These are phyloP conservation scores for Pyxicephalus adspersus DNA, from an alignment of 2,113 vertebrate genomes.

Conservation along the genomic window DNA sequence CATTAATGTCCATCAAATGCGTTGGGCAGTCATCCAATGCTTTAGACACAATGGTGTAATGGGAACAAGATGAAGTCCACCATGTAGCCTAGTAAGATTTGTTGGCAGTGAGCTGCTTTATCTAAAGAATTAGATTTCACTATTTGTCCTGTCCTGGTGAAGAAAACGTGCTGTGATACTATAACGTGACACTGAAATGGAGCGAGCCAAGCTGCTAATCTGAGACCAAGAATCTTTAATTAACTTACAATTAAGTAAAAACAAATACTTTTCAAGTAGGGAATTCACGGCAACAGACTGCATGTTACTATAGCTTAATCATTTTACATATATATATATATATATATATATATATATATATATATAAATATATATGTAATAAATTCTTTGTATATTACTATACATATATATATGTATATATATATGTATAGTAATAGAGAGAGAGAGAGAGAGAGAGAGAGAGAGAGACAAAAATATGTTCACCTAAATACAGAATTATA, in stretches of 20 bases:
- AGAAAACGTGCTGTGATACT: constrained; percentile 28
- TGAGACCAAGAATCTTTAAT: neutral
- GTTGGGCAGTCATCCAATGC: constrained; percentile 58
- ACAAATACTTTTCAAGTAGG: neutral
- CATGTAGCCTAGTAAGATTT: neutral
- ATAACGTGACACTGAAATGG: neutral
- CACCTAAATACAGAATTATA: too few relatives aligned
- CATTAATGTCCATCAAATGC: constrained; percentile 61
- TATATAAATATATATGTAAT: too few relatives aligned
- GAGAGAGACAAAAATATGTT: too few relatives aligned
- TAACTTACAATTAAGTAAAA: neutral
- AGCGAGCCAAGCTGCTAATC: neutral
- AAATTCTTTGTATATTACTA: too few relatives aligned
- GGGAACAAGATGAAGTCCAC: constrained; percentile 36
- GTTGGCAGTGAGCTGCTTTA: constrained; percentile 46
- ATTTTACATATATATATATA: too few relatives aligned
- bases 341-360: too few relatives aligned
- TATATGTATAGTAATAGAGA: too few relatives aligned
- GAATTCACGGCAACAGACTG: too few relatives aligned
- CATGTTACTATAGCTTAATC: too few relatives aligned
- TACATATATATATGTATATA: too few relatives aligned
- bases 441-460: too few relatives aligned
- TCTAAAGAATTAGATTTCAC: constrained; percentile 41
- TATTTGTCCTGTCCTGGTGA: neutral
- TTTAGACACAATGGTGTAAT: constrained; percentile 47